Evolutionary conservation across 2,113 vertebrate species (phyloP).

Genomic region (Leptobrachium ailaonicum): DNA sequence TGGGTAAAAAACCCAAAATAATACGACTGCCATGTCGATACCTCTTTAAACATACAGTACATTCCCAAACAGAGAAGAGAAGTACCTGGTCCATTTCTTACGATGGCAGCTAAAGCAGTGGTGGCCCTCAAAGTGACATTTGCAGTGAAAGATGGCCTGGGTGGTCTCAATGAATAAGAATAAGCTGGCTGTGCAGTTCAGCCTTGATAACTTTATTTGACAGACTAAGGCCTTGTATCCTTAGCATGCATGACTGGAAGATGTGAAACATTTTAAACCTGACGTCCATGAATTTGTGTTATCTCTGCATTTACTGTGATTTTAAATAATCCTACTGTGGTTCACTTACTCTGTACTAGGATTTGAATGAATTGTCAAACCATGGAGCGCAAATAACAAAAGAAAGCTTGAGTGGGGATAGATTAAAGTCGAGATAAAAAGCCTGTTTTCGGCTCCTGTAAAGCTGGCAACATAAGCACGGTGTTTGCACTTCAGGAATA

Average conservation of each 20-base stretch:
- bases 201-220: constrained; percentile 1
- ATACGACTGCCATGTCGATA: too few relatives aligned
- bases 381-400: neutral
- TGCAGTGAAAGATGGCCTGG: too few relatives aligned
- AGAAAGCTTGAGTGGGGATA: neutral
- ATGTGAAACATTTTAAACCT: neutral
- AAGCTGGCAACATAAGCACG: neutral
- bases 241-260: neutral
- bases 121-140: too few relatives aligned
- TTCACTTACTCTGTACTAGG: neutral
- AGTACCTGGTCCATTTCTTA: too few relatives aligned
- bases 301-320: neutral
- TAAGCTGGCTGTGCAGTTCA: neutral
- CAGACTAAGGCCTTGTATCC: neutral
- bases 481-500: neutral
- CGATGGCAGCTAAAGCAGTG: too few relatives aligned
- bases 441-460: neutral
- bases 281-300: neutral
- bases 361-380: neutral
- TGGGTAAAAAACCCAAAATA: too few relatives aligned
- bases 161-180: too few relatives aligned
- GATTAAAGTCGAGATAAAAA: too few relatives aligned
- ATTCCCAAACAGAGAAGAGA: too few relatives aligned
- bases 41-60: too few relatives aligned
- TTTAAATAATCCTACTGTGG: neutral